Conservation (phyloP, 2,888 invertebrate genomes). For the Julus scanicus region DNA sequence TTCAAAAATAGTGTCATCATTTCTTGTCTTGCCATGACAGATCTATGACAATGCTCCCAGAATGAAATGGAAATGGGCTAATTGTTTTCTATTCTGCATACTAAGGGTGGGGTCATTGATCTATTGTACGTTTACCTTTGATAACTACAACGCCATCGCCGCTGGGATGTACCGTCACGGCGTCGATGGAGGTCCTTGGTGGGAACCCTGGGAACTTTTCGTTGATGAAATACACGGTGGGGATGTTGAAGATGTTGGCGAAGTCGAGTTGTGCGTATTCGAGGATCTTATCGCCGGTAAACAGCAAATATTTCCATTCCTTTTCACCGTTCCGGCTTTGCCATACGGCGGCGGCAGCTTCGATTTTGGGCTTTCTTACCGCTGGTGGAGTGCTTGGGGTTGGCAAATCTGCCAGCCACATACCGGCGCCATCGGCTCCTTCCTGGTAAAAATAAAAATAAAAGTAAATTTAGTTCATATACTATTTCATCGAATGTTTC, state of each 20-base stretch:
- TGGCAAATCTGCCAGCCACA: conserved; percentile 59
- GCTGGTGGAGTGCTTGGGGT: conserved; percentile 58
- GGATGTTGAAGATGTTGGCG: conserved; percentile 58
- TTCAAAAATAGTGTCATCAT: not conserved
- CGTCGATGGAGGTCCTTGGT: conserved; percentile 58
- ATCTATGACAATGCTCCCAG: not conserved
- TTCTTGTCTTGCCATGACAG: not conserved
- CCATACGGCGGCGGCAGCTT: conserved; percentile 58
- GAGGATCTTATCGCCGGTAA: conserved; percentile 58
- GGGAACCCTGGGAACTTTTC: conserved; percentile 59
- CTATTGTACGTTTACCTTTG: conserved; percentile 55
- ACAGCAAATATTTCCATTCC: conserved; percentile 57
- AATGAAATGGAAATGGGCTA: not conserved
- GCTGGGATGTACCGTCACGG: conserved; percentile 58
- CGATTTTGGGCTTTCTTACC: conserved; percentile 58
- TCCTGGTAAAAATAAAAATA: conserved; percentile 44
- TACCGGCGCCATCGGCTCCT: conserved; percentile 55
- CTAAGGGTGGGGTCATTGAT: not conserved
- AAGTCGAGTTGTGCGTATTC: conserved; percentile 57
- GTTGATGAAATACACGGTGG: conserved; percentile 56
- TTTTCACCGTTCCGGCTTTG: conserved; percentile 55
- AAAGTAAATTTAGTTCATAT: not conserved
- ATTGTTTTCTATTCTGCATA: not conserved
- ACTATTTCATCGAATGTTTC: too few species aligned
- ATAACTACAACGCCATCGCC: conserved; percentile 58